These are phyloP conservation scores for Ectemnius cavifrons DNA, from an alignment of 2,888 invertebrate species.

Conservation along the genomic window DNA sequence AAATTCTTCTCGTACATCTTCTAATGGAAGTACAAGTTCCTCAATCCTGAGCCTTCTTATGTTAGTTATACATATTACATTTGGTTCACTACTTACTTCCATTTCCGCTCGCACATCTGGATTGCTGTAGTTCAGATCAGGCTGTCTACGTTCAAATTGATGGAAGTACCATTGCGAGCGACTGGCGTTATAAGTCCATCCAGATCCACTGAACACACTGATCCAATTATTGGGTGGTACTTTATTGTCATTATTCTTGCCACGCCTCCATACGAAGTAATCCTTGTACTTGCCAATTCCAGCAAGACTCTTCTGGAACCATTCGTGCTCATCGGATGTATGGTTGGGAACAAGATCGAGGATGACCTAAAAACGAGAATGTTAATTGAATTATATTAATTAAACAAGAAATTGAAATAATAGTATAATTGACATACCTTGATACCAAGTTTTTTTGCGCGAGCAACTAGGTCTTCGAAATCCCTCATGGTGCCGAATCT, in stretches of 20 bases:
- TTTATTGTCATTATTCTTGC: slow-evolving; percentile 40
- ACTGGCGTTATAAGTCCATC: slow-evolving; percentile 78
- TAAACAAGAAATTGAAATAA: slow-evolving; percentile 80
- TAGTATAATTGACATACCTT: slow-evolving; percentile 74
- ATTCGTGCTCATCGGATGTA: slow-evolving; percentile 79
- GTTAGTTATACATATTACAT: neutral
- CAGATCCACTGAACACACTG: slow-evolving; percentile 79
- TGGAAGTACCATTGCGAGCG: slow-evolving; percentile 80
- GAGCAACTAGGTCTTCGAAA: slow-evolving; percentile 80
- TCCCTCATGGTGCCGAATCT: slow-evolving; percentile 87
- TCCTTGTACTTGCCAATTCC: slow-evolving; percentile 74
- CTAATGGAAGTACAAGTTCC: too few relatives aligned
- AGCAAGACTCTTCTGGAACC: slow-evolving; percentile 79
- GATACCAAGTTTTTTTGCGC: slow-evolving; percentile 79
- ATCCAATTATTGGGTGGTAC: slow-evolving; percentile 78
- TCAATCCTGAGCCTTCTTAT: neutral
- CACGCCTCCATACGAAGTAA: slow-evolving; percentile 80
- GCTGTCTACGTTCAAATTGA: slow-evolving; percentile 79
- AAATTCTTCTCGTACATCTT: too few relatives aligned
- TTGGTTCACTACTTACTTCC: slow-evolving; percentile 59
- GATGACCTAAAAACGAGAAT: slow-evolving; percentile 78
- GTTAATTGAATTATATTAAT: slow-evolving; percentile 50
- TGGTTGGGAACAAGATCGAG: slow-evolving; percentile 84
- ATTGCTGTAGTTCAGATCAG: slow-evolving; percentile 81
- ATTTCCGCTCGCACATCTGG: slow-evolving; percentile 71